Evolutionary conservation across 2,888 invertebrate genomes (phyloP).

Genomic region (Strigamia crassipes): DNA sequence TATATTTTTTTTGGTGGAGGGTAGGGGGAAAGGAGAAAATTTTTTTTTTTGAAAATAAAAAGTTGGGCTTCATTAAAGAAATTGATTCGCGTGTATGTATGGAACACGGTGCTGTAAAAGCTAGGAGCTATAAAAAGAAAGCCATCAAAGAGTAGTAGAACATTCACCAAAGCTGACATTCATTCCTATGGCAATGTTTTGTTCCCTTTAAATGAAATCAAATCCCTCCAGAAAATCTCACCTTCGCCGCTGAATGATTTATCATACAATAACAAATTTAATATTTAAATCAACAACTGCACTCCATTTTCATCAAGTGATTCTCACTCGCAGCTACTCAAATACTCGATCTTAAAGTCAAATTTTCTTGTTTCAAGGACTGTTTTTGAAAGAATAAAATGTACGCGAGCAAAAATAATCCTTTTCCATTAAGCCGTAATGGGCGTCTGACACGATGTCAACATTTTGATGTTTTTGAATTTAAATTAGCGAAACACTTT

Average conservation of each 20-base stretch:
- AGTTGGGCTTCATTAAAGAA: not conserved
- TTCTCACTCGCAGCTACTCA: too few relatives aligned
- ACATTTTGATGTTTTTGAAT: too few relatives aligned
- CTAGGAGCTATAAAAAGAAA: not conserved
- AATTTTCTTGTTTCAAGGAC: too few relatives aligned
- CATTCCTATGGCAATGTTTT: not conserved
- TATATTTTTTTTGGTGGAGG: too few relatives aligned
- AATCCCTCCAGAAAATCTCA: not conserved
- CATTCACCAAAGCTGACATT: slow-evolving; percentile 8
- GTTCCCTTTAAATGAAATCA: not conserved
- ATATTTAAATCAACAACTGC: slow-evolving; percentile 16
- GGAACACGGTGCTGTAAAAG: not conserved
- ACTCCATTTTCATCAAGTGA: not conserved
- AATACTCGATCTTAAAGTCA: too few relatives aligned
- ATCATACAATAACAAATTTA: slow-evolving; percentile 11
- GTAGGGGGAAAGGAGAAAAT: too few relatives aligned
- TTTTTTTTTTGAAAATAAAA: not conserved
- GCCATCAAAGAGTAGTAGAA: not conserved
- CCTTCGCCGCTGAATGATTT: not conserved
- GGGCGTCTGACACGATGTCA: too few relatives aligned
- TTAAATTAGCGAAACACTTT: too few relatives aligned
- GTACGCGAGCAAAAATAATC: too few relatives aligned
- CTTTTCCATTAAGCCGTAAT: too few relatives aligned
- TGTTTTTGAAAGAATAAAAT: too few relatives aligned
- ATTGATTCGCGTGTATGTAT: not conserved